Evolutionary conservation across 2,888 invertebrate genomes (phyloP), one percentile per base, ranked within the genome.

Genomic region (Disparrhopalites patrizii): DNA sequence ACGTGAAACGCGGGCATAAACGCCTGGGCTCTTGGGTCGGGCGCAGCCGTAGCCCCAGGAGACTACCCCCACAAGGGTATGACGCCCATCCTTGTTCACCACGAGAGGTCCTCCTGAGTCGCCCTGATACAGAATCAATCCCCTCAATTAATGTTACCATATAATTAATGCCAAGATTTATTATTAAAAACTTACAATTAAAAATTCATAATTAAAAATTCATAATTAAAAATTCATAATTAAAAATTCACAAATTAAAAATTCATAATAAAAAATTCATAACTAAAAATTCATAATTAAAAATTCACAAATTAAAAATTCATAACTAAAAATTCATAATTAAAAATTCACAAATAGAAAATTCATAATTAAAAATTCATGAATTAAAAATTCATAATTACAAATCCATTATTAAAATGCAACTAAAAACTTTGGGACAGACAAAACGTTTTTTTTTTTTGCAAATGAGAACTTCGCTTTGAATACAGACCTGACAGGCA

Each of bases 81-180:
- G 61, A 23, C 62, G 64, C 31, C 31, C 62, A 8, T 23, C 62
- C 15, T 54, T 50, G 15, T 66, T 60, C 15, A 72, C 27, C 3
- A 69, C 62, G 2, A 72, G 52, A 15, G 72, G 72, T 50, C 72
- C 68, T n/a, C 71, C 71, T 2, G 66, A 63, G 38, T 71, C 69
- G 43, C 64, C 66, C 70, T 70, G 30, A n/a, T n/a, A n/a, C n/a
- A n/a, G n/a, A n/a, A n/a, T n/a, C n/a, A n/a, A n/a, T n/a, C n/a
- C n/a, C n/a, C n/a, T n/a, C n/a, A n/a, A n/a, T n/a, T n/a, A n/a
- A 28, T 23, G 31, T 23, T 25, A 38, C 30, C 30, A 38, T n/a
- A n/a, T n/a, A n/a, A n/a, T n/a, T n/a, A n/a, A n/a, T n/a, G n/a
- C n/a, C n/a, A n/a, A n/a, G n/a, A n/a, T n/a, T n/a, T n/a, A n/a